Evolutionary conservation across 2,888 invertebrate genomes (phyloP).

Genomic region (Gasteruption jaculator): DNA sequence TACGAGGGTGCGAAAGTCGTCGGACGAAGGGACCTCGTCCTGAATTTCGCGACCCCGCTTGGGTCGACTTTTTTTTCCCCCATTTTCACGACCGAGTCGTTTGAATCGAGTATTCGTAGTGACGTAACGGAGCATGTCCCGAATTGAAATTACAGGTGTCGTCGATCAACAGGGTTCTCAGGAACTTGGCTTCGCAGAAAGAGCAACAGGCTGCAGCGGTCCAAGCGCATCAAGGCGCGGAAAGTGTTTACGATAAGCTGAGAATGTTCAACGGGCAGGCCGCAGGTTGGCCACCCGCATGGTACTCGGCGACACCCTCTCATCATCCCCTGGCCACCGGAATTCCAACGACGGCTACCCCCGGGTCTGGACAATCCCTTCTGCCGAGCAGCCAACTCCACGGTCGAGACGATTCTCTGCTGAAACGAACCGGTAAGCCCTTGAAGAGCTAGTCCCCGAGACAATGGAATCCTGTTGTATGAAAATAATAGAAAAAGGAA

Average conservation of each 20-base stretch:
- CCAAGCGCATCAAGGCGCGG: conserved; percentile 58
- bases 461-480: too few species aligned
- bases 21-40: too few species aligned
- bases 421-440: conserved; percentile 46
- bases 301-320: conserved; percentile 80
- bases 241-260: conserved; percentile 91
- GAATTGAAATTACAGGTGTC: conserved; percentile 83
- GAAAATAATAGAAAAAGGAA: too few species aligned
- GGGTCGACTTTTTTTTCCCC: neutral
- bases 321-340: conserved; percentile 56
- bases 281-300: conserved; percentile 74
- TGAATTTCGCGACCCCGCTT: too few species aligned
- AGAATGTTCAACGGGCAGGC: conserved; percentile 92
- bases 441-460: too few species aligned
- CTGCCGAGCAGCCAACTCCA: conserved; percentile 55
- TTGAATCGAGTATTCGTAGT: conserved; percentile 12
- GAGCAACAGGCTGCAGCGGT: conserved; percentile 82
- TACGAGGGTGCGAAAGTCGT: too few species aligned
- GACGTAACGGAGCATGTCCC: too few species aligned
- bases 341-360: conserved; percentile 43
- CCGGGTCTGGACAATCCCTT: conserved; percentile 48
- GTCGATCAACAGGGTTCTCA: conserved; percentile 94
- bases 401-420: conserved; percentile 47
- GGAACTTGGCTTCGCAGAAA: conserved; percentile 94
- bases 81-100: neutral